These are phyloP conservation scores for Drosophila rhopaloa DNA, from an alignment of 1,140 invertebrate species.

Conservation along the genomic window DNA sequence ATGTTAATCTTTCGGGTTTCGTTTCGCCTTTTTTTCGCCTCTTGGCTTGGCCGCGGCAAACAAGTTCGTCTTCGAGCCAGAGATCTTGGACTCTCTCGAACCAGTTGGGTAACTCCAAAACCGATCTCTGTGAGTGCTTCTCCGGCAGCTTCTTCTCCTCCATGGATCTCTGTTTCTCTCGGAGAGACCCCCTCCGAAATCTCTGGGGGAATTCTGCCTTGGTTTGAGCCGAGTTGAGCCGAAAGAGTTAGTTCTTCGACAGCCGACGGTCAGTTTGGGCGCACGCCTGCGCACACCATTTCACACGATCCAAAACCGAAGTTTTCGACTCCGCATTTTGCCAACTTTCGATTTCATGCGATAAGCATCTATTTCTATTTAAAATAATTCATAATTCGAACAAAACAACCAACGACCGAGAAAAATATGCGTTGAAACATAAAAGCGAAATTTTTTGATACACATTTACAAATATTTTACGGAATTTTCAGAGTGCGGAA, in stretches of 20 bases:
- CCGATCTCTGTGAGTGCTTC: conserved; percentile 2
- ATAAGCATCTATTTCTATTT: conserved; percentile 29
- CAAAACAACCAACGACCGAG: conserved; percentile 22
- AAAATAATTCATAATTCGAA: conserved; percentile 44
- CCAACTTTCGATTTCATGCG: conserved; percentile 57
- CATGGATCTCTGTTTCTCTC: background rate
- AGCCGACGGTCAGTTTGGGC: conserved; percentile 82
- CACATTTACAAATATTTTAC: conserved; percentile 38
- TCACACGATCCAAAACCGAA: conserved; percentile 26
- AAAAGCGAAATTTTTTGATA: conserved; percentile 45
- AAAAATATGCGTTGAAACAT: conserved; percentile 48
- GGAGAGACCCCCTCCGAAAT: background rate
- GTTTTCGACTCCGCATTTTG: conserved; percentile 27
- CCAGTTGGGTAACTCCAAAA: conserved; percentile 43
- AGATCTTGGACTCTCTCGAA: conserved; percentile 34
- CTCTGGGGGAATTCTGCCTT: conserved; percentile 56
- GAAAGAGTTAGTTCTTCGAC: conserved; percentile 83
- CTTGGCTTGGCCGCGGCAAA: conserved; percentile 23
- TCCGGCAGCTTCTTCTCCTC: conserved; percentile 6
- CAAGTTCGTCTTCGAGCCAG: conserved; percentile 48
- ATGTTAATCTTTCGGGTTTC: conserved; percentile 66
- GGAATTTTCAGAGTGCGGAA: conserved; percentile 57
- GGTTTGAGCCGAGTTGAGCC: conserved; percentile 54
- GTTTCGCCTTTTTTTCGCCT: conserved; percentile 37
- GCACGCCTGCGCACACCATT: conserved; percentile 76